Evolutionary conservation across 2,113 vertebrate species (phyloP).

Genomic region (Sylvietta virens): DNA sequence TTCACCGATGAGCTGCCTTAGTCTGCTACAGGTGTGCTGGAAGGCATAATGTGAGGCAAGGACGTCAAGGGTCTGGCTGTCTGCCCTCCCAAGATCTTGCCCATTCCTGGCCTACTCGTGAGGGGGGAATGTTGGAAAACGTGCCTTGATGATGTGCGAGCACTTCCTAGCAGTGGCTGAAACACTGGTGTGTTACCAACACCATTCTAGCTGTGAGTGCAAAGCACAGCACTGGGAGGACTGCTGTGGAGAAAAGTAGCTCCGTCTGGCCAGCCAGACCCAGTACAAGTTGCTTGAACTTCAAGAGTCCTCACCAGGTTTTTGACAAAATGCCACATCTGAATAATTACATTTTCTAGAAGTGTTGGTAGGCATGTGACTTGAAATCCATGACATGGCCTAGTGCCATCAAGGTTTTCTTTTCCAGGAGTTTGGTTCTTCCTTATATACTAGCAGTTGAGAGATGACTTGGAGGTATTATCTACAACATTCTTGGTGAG

Average conservation of each 20-base stretch:
- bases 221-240: neutral
- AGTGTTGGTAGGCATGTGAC: neutral
- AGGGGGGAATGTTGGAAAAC: fast-evolving
- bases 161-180: neutral
- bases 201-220: neutral
- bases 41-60: neutral
- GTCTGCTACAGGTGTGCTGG: neutral
- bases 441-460: neutral
- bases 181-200: neutral
- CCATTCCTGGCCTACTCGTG: neutral
- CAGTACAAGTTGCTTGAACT: neutral
- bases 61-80: neutral
- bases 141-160: neutral
- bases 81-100: neutral
- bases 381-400: neutral
- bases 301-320: neutral
- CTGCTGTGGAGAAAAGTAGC: neutral
- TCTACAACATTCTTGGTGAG: neutral
- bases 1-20: neutral
- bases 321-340: neutral
- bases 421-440: neutral
- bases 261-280: neutral
- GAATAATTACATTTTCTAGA: neutral
- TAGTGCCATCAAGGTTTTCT: neutral
- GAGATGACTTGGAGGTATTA: neutral